phyloP scores from a whole-genome alignment of 1,140 invertebrate genomes.

The Acyrthosiphon pisum region DNA sequence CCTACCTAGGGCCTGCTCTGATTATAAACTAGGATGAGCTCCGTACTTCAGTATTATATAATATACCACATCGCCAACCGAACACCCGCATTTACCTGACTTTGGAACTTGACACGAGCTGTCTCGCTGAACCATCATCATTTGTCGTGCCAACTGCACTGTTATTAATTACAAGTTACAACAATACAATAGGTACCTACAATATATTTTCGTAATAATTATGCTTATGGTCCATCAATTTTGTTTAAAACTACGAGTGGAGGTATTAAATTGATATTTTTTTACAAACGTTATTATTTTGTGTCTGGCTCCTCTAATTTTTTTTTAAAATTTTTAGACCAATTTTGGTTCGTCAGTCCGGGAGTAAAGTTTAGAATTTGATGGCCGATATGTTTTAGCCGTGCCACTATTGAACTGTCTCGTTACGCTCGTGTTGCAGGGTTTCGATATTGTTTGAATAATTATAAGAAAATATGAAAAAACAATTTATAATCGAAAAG shows the following conservation, averaged over 20 bases:
- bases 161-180: not conserved
- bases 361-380: not conserved
- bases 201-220: no score
- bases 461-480: not conserved
- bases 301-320: not conserved
- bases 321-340: not conserved
- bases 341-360: not conserved
- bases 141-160: not conserved
- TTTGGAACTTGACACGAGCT: not conserved
- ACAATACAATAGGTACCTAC: no score
- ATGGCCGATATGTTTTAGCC: not conserved
- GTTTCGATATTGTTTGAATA: not conserved
- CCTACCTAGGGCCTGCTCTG: no score
- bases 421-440: not conserved
- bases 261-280: not conserved
- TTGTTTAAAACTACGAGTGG: no score
- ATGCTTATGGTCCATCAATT: no score
- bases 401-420: not conserved
- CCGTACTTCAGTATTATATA: no score
- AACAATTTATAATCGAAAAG: not conserved
- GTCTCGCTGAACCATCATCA: not conserved
- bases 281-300: not conserved
- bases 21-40: no score
- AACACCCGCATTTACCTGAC: no score
- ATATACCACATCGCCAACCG: no score